Base-by-base conservation (phyloP, 2,888 invertebrate species). In the Apoda limacodes region DNA sequence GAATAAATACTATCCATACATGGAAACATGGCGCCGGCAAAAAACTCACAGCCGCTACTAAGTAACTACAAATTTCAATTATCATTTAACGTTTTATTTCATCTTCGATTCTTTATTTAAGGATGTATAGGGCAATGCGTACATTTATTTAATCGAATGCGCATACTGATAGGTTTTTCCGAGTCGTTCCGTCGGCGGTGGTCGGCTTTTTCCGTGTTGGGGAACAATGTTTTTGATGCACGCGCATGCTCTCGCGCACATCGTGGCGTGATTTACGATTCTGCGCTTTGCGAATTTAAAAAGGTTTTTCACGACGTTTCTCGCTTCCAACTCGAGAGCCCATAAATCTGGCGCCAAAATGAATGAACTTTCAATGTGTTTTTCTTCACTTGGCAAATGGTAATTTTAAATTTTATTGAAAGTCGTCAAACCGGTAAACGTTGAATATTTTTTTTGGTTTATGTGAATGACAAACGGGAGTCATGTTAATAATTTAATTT, bases 61-160 rank as follows among this genome's bases (percentile, higher is more conserved):
- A 71, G 68, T 70, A 70, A 76, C 71, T 63, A 72, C 74, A 74
- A 74, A 76, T 75, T 80, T 75, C 63, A 75, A 71, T 76, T 72
- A 76, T 71, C 67, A 75, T 72, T 68, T 59, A 62, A 62, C 54
- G 60, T 75, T 75, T 74, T 68, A 65, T 69, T 56, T 67, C 57
- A 66, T 68, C 64, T 59, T 53, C 59, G 64, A 61, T 66, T 69
- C 60, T 65, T 66, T 60, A 62, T 68, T 64, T 65, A 63, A 64
- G 60, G 51, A 52, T 55, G 53, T 50, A 50, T 41, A 50, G 49
- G 53, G 50, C 56, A 50, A 55, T 57, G 50, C 56, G 52, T 48
- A 51, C 53, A 49, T 67, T 68, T 54, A 60, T 62, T 55, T 69
- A 72, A 75, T 71, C 47, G 48, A 44, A 80, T 76, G 78, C 71